A percentile compares a stretch with the other conserved stretches of the same genome.
phyloP scores from a whole-genome alignment of 2,888 invertebrate species.

The Hypselothyrea guttata region DNA sequence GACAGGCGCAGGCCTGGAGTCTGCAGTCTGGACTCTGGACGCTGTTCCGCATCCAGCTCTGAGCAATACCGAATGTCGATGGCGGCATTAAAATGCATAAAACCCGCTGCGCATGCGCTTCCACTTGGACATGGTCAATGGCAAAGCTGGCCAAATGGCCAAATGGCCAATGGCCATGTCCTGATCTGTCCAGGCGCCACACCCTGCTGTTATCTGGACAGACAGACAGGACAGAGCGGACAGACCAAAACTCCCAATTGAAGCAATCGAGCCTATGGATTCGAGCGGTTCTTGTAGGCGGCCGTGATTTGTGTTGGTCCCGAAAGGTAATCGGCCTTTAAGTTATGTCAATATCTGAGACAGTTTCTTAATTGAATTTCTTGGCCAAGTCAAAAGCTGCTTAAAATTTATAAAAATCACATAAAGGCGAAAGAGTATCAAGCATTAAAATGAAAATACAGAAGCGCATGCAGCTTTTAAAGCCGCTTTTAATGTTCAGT shows the following conservation, averaged over 20 bases:
- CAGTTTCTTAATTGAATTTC: slow-evolving; percentile 69
- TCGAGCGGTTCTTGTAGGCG: slow-evolving; percentile 39
- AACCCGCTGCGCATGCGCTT: slow-evolving; percentile 64
- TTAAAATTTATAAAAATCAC: slow-evolving; percentile 8
- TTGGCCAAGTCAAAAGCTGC: slow-evolving; percentile 15
- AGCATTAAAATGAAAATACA: no score
- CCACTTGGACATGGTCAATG: slow-evolving; percentile 18
- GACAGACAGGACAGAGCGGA: no score
- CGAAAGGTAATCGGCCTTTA: slow-evolving; percentile 53
- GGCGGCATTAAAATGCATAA: slow-evolving; percentile 68
- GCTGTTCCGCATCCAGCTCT: slow-evolving; percentile 16
- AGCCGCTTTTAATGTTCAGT: slow-evolving; percentile 1
- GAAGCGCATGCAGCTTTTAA: not conserved
- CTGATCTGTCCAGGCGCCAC: slow-evolving; percentile 62
- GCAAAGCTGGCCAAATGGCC: slow-evolving; percentile 19
- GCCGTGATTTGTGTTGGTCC: slow-evolving; percentile 52
- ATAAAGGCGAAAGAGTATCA: no score
- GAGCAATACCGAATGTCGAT: slow-evolving; percentile 25
- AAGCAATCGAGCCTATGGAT: not conserved
- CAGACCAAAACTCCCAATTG: slow-evolving; percentile 3
- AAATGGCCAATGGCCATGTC: slow-evolving; percentile 35
- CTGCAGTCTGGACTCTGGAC: not conserved
- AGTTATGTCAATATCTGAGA: slow-evolving; percentile 66
- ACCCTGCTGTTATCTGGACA: slow-evolving; percentile 65
- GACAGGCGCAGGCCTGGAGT: slow-evolving; percentile 28